Percentiles rank a stretch among this genome's conserved stretches.
phyloP scores from a whole-genome alignment of 2,888 invertebrate species.

The Chrysomela aeneicollis region DNA sequence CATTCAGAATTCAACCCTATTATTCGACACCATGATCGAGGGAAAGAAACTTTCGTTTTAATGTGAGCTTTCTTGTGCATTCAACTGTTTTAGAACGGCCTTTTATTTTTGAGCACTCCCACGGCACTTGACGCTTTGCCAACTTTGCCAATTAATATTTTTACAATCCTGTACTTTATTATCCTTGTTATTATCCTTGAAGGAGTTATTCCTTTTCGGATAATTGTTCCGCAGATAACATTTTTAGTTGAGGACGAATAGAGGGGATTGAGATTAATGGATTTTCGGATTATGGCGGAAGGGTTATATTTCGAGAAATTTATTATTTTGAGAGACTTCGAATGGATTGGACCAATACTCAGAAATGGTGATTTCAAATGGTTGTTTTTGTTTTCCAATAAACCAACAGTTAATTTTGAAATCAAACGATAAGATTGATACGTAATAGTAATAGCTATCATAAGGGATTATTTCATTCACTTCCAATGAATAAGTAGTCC shows the following conservation, averaged over 20 bases:
- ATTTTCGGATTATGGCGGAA: neutral
- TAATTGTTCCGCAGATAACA: conserved; percentile 53
- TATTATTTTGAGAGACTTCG: neutral
- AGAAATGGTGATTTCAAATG: too few species aligned
- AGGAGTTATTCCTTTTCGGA: conserved; percentile 55
- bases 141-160: conserved; percentile 61
- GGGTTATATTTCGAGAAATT: neutral
- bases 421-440: too few species aligned
- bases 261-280: conserved; percentile 47
- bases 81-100: conserved; percentile 29
- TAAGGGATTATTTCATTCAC: too few species aligned
- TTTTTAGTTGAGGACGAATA: conserved; percentile 36
- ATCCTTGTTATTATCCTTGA: conserved; percentile 56
- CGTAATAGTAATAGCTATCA: too few species aligned
- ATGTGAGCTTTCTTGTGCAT: conserved; percentile 24
- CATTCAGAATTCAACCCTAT: neutral
- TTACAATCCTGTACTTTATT: conserved; percentile 59
- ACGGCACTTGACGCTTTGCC: conserved; percentile 52
- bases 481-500: too few species aligned
- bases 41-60: neutral
- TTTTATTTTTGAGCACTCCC: conserved; percentile 47
- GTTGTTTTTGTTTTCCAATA: too few species aligned
- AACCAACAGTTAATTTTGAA: too few species aligned
- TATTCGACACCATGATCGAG: neutral
- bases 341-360: neutral